Base-by-base conservation (phyloP, 2,113 vertebrate genomes). In the Sylvilagus bachmani region DNA sequence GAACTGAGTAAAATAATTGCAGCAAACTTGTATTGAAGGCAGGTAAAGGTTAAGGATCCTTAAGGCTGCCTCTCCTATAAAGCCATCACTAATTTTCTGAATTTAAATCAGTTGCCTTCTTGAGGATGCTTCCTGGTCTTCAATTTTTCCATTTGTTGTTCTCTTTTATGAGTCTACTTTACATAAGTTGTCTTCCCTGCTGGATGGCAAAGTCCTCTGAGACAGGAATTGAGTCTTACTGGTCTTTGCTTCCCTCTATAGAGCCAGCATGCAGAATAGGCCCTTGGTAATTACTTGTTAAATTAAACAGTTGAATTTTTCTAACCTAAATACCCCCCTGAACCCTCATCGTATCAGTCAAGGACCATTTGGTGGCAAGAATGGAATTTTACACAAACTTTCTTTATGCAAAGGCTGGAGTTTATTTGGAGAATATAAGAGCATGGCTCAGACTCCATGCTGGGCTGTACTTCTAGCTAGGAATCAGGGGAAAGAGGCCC, bases 201-300 rank as follows among this genome's bases (percentile, higher is more conserved):
- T 77, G 29, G 27, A 55, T 33, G 55, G 27, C 31, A 61, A 8
- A 89, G 61, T 61, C 49, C 85, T 66, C 70, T 11, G 69, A 92
- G 64, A 74, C 10, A 31, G 31, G 44, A 44, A 61, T 29, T 9
- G 19, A 84, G 12, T 44, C 31, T 49, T 36, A 27, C 1, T 84
- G 70, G 51, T 94, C 84, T 82, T 79, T 6, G 33, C 27, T 77
- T 92, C 3, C 0, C 38, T 87, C 33, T 58, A 14, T 13, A 13
- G 16, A 86, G 33, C 75, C 55, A 58, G 12, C 19, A 21, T 58
- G 64, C 51, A 89, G 82, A 81, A 29, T 55, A n/a, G 62, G 6
- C 16, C 71, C 71, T 78, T 83, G 38, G 69, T 70, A 70, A 82
- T 91, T 75, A 71, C 27, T 77, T 79, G 75, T 96, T 84, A 27